phyloP scores from a whole-genome alignment of 2,797 vertebrate genomes.

The Enteromius treurensis region DNA sequence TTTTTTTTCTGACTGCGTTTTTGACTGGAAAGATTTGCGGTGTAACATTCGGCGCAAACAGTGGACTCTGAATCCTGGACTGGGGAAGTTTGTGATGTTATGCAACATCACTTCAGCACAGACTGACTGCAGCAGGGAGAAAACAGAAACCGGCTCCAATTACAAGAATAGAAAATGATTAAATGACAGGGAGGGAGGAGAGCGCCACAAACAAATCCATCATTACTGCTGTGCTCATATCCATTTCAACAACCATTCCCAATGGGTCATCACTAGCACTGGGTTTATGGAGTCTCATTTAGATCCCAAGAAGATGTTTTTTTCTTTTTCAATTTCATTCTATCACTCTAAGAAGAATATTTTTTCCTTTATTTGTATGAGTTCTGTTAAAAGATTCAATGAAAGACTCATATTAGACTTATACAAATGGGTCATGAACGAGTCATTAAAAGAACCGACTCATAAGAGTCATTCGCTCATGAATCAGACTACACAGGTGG shows the following conservation, averaged over 20 bases:
- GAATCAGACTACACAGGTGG: background rate
- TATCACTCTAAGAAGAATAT: background rate
- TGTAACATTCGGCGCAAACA: background rate
- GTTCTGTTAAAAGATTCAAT: background rate
- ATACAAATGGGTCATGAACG: background rate
- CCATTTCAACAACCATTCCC: conserved; percentile 8
- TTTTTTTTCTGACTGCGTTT: background rate
- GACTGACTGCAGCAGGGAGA: conserved; percentile 11
- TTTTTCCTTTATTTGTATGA: background rate
- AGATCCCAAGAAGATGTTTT: background rate
- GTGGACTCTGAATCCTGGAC: conserved; percentile 2
- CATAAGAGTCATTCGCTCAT: background rate
- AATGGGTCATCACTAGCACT: background rate
- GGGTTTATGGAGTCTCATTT: background rate
- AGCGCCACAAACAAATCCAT: conserved; percentile 5
- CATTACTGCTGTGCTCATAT: background rate
- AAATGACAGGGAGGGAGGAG: background rate
- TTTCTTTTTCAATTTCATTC: conserved; percentile 1
- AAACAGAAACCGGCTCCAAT: conserved; percentile 3
- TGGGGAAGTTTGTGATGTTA: conserved; percentile 25
- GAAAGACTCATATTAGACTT: background rate
- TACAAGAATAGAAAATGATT: conserved; percentile 37
- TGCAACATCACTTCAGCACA: conserved; percentile 26
- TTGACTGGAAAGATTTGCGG: background rate
- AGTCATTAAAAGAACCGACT: background rate